These are phyloP conservation scores for Cheilosia pagana DNA, from an alignment of 2,888 invertebrate genomes.

Conservation along the genomic window DNA sequence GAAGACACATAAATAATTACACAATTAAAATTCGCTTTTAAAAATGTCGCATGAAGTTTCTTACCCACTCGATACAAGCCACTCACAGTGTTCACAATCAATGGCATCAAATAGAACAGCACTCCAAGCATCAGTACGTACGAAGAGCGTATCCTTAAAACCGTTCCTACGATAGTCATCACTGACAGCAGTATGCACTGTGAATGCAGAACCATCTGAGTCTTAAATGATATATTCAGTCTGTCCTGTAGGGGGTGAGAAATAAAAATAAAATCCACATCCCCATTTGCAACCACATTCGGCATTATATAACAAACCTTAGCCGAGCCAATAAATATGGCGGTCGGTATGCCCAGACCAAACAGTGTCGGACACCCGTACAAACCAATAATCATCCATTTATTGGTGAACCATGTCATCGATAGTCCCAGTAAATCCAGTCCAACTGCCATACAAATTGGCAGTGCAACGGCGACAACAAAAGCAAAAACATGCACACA, in stretches of 20 bases:
- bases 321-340: constrained; percentile 78
- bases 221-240: constrained; percentile 76
- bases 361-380: constrained; percentile 81
- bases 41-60: background rate
- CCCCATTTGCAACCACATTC: no score
- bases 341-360: constrained; percentile 79
- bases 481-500: constrained; percentile 79
- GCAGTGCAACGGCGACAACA: constrained; percentile 79
- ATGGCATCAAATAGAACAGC: constrained; percentile 79
- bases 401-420: constrained; percentile 86
- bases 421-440: constrained; percentile 82
- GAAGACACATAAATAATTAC: background rate
- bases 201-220: constrained; percentile 81
- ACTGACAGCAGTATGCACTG: constrained; percentile 79
- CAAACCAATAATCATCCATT: constrained; percentile 84
- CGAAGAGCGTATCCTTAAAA: constrained; percentile 79
- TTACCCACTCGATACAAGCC: constrained; percentile 79
- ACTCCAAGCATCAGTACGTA: constrained; percentile 80
- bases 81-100: constrained; percentile 79
- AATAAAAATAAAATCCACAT: background rate
- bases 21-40: background rate
- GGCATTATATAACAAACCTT: constrained; percentile 76
- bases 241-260: constrained; percentile 26
- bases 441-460: constrained; percentile 80
- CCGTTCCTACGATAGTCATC: constrained; percentile 78